Base-by-base conservation (phyloP, 2,797 vertebrate species). In the Manis pentadactyla region DNA sequence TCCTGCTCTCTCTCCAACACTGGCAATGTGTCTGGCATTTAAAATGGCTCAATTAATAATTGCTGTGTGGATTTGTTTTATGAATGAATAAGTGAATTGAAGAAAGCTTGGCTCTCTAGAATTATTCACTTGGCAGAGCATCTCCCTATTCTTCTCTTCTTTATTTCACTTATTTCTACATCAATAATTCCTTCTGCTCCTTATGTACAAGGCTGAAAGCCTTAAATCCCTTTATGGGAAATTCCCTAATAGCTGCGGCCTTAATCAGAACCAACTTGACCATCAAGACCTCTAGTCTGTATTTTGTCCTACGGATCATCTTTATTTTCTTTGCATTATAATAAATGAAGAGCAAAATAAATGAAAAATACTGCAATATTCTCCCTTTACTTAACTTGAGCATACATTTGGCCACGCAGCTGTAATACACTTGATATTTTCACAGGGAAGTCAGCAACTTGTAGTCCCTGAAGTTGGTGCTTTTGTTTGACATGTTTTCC, bases 71-170 rank as follows among this genome's bases (percentile, higher is more conserved):
- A 77, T 69, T 91, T 39, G 1, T 96, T 87, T 89, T 96, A 73
- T 92, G 94, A 96, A 97, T 96, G 90, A 95, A 92, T 87, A 92
- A 85, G 75, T 90, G 69, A 95, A 79, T 77, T 78, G 34, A 92
- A 94, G 90, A 90, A 85, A 86, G 66, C 23, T 88, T 89, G 82
- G 74, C 91, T 96, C 29, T 27, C 34, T 77, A 63, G 59, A 96
- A 66, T 89, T 15, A 14, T 75, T 91, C 37, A 51, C 59, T 97
- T 94, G 95, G 87, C 85, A 97, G 46, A 59, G 4, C 23, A 39
- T 66, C 61, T 81, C 77, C 81, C 42, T 92, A 66, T 93, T 95
- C 66, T 96, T 93, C 42, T 90, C 89, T 78, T 87, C 69, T 86
- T 92, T 83, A 61, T 63, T 94, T 51, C 42, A 75, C n/a, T 96